Evolutionary conservation across 2,797 vertebrate species (phyloP).

Genomic region (Chiroxiphia lanceolata): DNA sequence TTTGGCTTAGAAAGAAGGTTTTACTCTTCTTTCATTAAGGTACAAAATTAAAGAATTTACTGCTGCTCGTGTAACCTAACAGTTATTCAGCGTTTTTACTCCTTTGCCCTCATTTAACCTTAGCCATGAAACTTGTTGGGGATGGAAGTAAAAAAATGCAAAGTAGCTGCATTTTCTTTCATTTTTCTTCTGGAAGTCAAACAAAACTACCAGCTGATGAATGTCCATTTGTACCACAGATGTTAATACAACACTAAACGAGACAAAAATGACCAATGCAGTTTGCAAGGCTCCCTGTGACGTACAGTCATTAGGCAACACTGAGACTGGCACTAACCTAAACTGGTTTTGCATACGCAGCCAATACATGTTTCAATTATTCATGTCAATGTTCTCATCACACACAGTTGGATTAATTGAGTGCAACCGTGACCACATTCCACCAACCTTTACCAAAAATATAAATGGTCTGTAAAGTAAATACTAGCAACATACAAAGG

Average conservation of each 20-base stretch:
- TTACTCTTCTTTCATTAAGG: not conserved
- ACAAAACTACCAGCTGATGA: not conserved
- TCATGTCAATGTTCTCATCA: not conserved
- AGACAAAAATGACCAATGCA: constrained; percentile 22
- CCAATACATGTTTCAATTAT: not conserved
- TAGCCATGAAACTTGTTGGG: not conserved
- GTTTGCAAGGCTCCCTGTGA: not conserved
- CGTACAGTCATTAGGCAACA: not conserved
- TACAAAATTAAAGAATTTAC: not conserved
- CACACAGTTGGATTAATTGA: constrained; percentile 13
- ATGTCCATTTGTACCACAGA: constrained; percentile 12
- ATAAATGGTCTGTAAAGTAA: constrained; percentile 12
- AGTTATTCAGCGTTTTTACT: not conserved
- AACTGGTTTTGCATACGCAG: not conserved
- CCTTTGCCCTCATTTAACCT: not conserved
- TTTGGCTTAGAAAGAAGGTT: not conserved
- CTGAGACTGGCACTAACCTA: not conserved
- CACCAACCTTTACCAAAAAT: not conserved
- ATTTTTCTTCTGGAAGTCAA: not conserved
- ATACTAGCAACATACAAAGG: not conserved
- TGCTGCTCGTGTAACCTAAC: not conserved
- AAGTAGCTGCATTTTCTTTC: not conserved
- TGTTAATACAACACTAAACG: constrained; percentile 18
- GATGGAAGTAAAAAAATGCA: not conserved
- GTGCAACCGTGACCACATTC: not conserved